These are phyloP conservation scores for Pangasius macronema DNA, from an alignment of 2,797 vertebrate species.

Conservation along the genomic window DNA sequence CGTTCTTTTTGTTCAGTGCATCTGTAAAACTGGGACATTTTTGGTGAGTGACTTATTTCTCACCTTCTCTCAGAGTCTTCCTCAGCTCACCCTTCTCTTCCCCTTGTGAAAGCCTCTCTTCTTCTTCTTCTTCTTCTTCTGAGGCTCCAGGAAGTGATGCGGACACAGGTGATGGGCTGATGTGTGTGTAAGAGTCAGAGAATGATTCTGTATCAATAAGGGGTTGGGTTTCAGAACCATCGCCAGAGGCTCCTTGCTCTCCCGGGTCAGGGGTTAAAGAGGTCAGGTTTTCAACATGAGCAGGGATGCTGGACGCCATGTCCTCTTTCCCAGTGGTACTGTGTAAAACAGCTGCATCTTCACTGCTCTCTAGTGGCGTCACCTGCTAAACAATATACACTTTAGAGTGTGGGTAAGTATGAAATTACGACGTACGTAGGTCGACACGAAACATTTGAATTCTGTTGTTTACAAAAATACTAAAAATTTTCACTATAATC, in stretches of 20 bases:
- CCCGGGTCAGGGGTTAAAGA: conserved; percentile 41
- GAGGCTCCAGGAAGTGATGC: conserved; percentile 56
- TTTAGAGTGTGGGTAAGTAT: too few species aligned
- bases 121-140: conserved; percentile 61
- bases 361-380: conserved; percentile 52
- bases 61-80: conserved; percentile 53
- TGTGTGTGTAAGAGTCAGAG: conserved; percentile 72
- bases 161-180: conserved; percentile 59
- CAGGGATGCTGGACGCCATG: conserved; percentile 28
- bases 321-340: conserved; percentile 32
- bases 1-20: background rate
- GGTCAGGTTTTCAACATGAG: conserved; percentile 43
- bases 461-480: too few species aligned
- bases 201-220: conserved; percentile 66
- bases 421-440: too few species aligned
- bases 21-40: background rate
- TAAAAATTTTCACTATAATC: background rate
- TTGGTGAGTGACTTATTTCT: background rate
- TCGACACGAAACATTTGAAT: too few species aligned
- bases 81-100: conserved; percentile 53
- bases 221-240: conserved; percentile 47
- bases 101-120: conserved; percentile 48
- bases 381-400: conserved; percentile 58
- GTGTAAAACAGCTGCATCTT: conserved; percentile 37
- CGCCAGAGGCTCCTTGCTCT: conserved; percentile 51